Evolutionary conservation across 2,113 vertebrate species (phyloP), one percentile per base, ranked within the genome.

Genomic region (Seriola dumerili): DNA sequence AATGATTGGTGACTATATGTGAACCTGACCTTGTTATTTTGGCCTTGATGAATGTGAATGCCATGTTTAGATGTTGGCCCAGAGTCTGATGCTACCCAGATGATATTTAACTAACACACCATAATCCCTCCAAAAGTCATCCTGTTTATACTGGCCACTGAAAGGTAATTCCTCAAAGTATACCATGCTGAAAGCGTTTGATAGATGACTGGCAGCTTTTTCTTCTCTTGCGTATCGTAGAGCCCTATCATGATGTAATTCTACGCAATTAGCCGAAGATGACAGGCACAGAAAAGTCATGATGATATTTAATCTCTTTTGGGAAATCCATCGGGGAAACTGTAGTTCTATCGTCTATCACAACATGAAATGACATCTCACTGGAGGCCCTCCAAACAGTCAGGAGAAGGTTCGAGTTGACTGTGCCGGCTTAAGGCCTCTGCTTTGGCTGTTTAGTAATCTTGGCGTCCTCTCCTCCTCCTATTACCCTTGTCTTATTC

Each of bases 191-290:
- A 76, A 86, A 65, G 83, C 19, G 1, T 86, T 76, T 44, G 84
- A 92, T 91, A 63, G 83, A 91, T 88, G 88, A 88, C 83, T 83
- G 88, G 67, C 85, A 88, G 84, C 78, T 83, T 90, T 76, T 78
- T 21, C 74, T 72, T 65, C 68, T 79, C 78, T 69, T 67, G 70
- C 77, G 62, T 84, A 84, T 89, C 85, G 76, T 73, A 72, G 81
- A 66, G 83, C 72, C 72, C 63, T 46, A 76, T 86, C 88, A 89
- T 93, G 90, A 94, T 94, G 92, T 94, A 93, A 94, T 91, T 71
- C 87, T 42, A 36, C 29, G 85, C 90, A 95, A 95, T 95, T 94
- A 94, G 73, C 84, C 80, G 79, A 84, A 88, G 85, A 92, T 87
- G 90, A 93, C 91, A 90, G 87, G 78, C 91, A 88, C 87, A 89